These are phyloP conservation scores for Mugil cephalus DNA, from an alignment of 2,113 vertebrate species.

Conservation along the genomic window DNA sequence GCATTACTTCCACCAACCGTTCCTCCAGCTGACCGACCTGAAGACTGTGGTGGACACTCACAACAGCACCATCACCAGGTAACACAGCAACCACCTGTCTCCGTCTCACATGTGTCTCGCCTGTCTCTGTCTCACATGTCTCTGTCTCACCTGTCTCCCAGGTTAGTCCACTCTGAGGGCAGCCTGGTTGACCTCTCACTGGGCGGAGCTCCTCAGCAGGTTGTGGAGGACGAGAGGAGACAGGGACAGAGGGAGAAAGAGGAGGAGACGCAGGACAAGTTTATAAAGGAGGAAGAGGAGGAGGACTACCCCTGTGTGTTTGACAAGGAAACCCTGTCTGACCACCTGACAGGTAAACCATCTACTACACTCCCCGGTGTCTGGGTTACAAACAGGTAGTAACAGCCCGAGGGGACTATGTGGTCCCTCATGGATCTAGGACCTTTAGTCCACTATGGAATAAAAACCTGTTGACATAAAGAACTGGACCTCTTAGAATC, in stretches of 20 bases:
- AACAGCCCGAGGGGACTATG: too few species aligned
- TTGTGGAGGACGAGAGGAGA: slow-evolving; percentile 68
- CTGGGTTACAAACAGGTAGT: not conserved
- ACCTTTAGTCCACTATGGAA: too few species aligned
- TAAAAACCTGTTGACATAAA: too few species aligned
- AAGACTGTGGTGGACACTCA: slow-evolving; percentile 94
- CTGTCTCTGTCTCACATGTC: not conserved
- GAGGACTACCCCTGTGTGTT: slow-evolving; percentile 40
- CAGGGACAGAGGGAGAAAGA: slow-evolving; percentile 42
- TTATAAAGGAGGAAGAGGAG: slow-evolving; percentile 23
- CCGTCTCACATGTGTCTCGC: not conserved
- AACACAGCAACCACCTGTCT: not conserved
- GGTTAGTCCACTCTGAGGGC: slow-evolving; percentile 93
- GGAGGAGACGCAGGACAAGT: slow-evolving; percentile 35
- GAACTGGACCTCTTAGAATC: too few species aligned
- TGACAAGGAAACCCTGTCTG: slow-evolving; percentile 56
- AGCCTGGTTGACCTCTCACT: slow-evolving; percentile 92
- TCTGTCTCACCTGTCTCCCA: slow-evolving; percentile 59
- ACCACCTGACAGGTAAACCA: slow-evolving; percentile 46
- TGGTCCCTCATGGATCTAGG: too few species aligned
- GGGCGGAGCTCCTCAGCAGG: slow-evolving; percentile 81
- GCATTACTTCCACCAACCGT: slow-evolving; percentile 94
- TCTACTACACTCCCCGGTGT: not conserved
- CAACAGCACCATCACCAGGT: slow-evolving; percentile 88
- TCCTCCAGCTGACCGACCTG: slow-evolving; percentile 94